Evolutionary conservation across 1,140 invertebrate species (phyloP).

Genomic region (Drosophila littoralis): DNA sequence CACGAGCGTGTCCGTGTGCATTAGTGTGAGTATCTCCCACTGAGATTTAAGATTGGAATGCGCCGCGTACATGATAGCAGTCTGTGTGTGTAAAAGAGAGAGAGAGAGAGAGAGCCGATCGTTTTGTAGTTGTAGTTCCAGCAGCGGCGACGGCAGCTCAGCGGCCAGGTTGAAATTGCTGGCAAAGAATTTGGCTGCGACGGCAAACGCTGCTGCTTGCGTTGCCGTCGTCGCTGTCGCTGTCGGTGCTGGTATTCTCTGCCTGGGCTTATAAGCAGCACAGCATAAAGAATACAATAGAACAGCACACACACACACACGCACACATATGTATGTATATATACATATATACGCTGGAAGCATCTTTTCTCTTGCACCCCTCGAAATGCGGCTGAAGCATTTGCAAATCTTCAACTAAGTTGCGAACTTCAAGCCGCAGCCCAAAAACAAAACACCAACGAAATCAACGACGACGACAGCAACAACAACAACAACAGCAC

Average conservation of each 20-base stretch:
- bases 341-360: slow-evolving; percentile 14
- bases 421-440: slow-evolving; percentile 4
- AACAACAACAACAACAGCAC: slow-evolving; percentile 48
- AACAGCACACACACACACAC: slow-evolving; percentile 27
- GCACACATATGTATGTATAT: background rate
- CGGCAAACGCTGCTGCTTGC: slow-evolving; percentile 19
- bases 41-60: slow-evolving; percentile 82
- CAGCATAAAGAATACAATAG: slow-evolving; percentile 40
- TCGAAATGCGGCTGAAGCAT: slow-evolving; percentile 17
- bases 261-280: slow-evolving; percentile 40
- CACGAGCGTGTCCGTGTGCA: slow-evolving; percentile 15
- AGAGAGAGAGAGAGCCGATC: slow-evolving; percentile 30
- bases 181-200: slow-evolving; percentile 60
- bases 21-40: slow-evolving; percentile 62
- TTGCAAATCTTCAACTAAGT: slow-evolving; percentile 38
- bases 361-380: slow-evolving; percentile 22
- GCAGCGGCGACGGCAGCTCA: slow-evolving; percentile 36
- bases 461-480: slow-evolving; percentile 15
- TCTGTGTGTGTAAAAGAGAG: slow-evolving; percentile 19
- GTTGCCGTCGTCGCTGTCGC: slow-evolving; percentile 18
- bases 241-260: slow-evolving; percentile 38
- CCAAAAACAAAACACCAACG: slow-evolving; percentile 40
- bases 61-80: slow-evolving; percentile 58
- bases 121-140: slow-evolving; percentile 44
- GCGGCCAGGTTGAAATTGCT: slow-evolving; percentile 59